Percentiles rank a stretch among this genome's conserved stretches.
These are phyloP conservation scores for Gonatopus flavifemur DNA, from an alignment of 1,140 invertebrate species.

Conservation along the genomic window DNA sequence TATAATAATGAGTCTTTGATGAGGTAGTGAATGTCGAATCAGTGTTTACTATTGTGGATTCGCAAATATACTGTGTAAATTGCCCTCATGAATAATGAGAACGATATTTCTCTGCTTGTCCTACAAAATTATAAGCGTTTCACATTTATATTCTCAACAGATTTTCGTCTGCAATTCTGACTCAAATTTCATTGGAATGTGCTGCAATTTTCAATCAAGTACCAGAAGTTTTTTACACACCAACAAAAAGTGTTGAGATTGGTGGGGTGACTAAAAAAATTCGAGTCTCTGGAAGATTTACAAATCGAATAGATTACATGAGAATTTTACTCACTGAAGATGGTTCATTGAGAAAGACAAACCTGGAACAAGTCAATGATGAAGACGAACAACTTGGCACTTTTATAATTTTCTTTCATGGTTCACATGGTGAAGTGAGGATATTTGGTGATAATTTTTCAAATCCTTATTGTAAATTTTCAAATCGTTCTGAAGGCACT, in stretches of 20 bases:
- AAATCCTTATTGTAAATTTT: no score
- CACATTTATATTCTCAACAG: not conserved
- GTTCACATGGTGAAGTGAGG: no score
- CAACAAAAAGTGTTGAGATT: constrained; percentile 8
- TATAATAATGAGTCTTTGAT: no score
- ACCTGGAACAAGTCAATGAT: not conserved
- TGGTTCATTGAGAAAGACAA: not conserved
- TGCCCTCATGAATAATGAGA: no score
- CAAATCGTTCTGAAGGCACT: no score
- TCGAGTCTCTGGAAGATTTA: constrained; percentile 3
- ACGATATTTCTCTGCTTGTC: no score
- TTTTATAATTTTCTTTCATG: no score
- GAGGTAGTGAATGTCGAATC: no score
- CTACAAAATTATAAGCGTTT: no score
- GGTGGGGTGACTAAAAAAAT: constrained; percentile 2
- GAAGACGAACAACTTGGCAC: constrained; percentile 5
- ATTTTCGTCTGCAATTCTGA: constrained; percentile 6
- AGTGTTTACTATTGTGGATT: no score
- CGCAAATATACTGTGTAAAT: no score
- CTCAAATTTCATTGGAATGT: constrained; percentile 2
- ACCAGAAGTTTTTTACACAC: constrained; percentile 1
- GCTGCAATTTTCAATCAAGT: not conserved
- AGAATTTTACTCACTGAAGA: constrained; percentile 6
- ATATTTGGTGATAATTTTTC: no score
- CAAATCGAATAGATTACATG: constrained; percentile 6